Conservation (phyloP, 2,797 vertebrate genomes). For the Poecilia velifera region DNA sequence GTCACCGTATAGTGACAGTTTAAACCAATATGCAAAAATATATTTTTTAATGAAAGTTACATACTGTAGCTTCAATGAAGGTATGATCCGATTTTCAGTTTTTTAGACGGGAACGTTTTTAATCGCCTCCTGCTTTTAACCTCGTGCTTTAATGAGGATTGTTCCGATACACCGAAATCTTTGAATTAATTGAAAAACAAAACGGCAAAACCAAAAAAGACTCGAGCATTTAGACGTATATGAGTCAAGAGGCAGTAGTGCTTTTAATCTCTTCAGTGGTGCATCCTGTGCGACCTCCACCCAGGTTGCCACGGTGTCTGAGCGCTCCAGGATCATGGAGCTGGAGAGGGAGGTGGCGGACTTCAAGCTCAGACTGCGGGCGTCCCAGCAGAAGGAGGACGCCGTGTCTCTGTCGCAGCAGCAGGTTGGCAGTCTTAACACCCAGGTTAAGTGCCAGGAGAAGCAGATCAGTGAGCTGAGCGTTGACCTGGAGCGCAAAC, state of each 20-base stretch:
- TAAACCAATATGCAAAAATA: too few species aligned
- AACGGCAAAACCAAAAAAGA: not conserved
- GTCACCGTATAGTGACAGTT: too few species aligned
- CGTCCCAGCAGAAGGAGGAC: slow-evolving; percentile 81
- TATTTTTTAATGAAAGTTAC: too few species aligned
- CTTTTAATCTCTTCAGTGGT: not conserved
- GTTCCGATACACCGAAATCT: not conserved
- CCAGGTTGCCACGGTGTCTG: slow-evolving; percentile 96
- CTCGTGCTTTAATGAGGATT: not conserved
- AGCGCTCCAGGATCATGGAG: slow-evolving; percentile 98
- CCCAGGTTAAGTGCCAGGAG: slow-evolving; percentile 81
- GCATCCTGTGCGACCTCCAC: slow-evolving; percentile 5
- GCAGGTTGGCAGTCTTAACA: slow-evolving; percentile 86
- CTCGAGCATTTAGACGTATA: not conserved
- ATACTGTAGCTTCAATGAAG: not conserved
- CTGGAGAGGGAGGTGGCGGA: slow-evolving; percentile 92
- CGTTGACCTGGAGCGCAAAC: slow-evolving; percentile 86
- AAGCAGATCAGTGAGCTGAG: slow-evolving; percentile 84
- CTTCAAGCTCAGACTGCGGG: slow-evolving; percentile 87
- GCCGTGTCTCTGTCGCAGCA: slow-evolving; percentile 85
- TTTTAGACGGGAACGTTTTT: not conserved
- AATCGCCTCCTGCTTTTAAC: not conserved
- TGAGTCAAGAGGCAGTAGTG: not conserved
- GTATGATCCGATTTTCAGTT: not conserved
- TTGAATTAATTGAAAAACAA: not conserved